Conservation (phyloP, 1,140 invertebrate species). For the Drepana arcuata region DNA sequence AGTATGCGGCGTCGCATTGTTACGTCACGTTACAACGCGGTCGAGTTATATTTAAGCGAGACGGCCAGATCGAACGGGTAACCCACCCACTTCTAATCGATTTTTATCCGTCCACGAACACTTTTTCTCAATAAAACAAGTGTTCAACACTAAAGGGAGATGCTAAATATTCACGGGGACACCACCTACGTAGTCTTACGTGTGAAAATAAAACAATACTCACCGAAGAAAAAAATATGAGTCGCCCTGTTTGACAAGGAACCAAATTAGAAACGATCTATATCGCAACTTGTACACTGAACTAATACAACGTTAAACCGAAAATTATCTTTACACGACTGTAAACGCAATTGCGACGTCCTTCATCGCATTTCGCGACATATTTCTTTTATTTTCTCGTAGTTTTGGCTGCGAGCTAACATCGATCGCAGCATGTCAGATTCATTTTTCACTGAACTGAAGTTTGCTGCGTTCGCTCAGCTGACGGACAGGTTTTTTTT, state of each 20-base stretch:
- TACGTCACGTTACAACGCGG: slow-evolving; percentile 44
- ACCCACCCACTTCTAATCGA: slow-evolving; percentile 67
- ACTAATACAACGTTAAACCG: slow-evolving; percentile 24
- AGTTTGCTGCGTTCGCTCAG: slow-evolving; percentile 49
- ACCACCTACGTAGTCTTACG: neutral
- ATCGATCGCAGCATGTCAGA: slow-evolving; percentile 68
- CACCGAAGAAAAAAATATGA: slow-evolving; percentile 51
- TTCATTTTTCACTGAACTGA: slow-evolving; percentile 48
- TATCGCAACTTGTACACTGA: slow-evolving; percentile 57
- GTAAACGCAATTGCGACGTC: slow-evolving; percentile 23
- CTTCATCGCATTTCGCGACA: slow-evolving; percentile 36
- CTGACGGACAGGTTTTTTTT: slow-evolving; percentile 54
- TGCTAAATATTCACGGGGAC: neutral
- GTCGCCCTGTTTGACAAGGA: slow-evolving; percentile 40
- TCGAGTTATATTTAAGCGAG: slow-evolving; percentile 49
- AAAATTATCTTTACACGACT: slow-evolving; percentile 35
- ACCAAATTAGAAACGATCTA: slow-evolving; percentile 63
- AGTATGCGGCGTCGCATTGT: slow-evolving; percentile 33
- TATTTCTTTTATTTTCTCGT: slow-evolving; percentile 59
- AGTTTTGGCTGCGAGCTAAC: slow-evolving; percentile 45
- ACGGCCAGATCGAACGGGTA: slow-evolving; percentile 29
- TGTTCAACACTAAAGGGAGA: neutral
- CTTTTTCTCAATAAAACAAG: neutral
- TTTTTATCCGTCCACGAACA: slow-evolving; percentile 45
- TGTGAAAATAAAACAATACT: slow-evolving; percentile 36